Evolutionary conservation across 1,140 invertebrate species (phyloP), one percentile per base, ranked within the genome.

Genomic region (Oryzaephilus surinamensis): DNA sequence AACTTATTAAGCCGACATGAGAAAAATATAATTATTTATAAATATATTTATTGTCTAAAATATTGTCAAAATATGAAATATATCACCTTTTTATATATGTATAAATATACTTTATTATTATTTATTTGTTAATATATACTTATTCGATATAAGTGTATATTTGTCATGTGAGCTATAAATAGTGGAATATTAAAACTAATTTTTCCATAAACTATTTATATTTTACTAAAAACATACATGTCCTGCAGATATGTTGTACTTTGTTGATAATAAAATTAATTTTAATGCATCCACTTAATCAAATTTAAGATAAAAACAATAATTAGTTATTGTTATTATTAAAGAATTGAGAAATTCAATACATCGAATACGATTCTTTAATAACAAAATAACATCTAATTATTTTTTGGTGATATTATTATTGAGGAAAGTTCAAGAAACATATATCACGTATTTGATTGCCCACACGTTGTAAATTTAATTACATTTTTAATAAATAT

Each of bases 391-490:
- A 30, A 17, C 4, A 12, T 5, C 16, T 30, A 15, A 30, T 14
- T 30, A 13, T 39, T 21, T 20, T 40, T 19, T 40, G 27, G 16
- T 17, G 32, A 18, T 24, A 33, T 30, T 28, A 38, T 29, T 30
- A 38, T 38, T 40, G 32, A 40, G 38, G 32, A 24, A 40, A 20
- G 32, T 40, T 27, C 24, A 39, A 24, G 4, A 16, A 27, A 38
- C 24, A 12, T 38, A 38, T 29, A 28, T 38, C 26, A 38, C 18
- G 27, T 37, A 26, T 38, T 29, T 43, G 41, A 43, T 43, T 43
- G 41, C 41, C 41, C 41, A 43, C 41, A 38, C 28, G 29, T 43
- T 35, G 35, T 30, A 43, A 43, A 38, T 43, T 43, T 23, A 41
- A 13, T 32, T 41, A 36, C 29, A 33, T 11, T n/a, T n/a, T n/a